Percentiles rank a stretch among this genome's conserved stretches.
Conservation (phyloP, 2,113 vertebrate species). For the Oryzias javanicus region DNA sequence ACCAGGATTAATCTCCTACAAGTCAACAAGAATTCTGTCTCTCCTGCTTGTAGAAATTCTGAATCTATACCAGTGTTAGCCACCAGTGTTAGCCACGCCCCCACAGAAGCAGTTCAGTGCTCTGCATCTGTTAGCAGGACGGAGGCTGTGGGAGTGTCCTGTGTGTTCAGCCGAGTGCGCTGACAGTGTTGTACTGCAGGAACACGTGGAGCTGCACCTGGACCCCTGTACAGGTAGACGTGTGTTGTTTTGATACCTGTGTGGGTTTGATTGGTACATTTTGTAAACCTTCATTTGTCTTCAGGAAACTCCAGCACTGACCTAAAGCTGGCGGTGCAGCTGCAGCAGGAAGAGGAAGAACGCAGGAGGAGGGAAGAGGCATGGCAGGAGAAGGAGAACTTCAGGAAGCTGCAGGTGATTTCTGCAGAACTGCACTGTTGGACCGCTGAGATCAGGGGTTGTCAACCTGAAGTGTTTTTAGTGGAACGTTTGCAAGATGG, state of each 20-base stretch:
- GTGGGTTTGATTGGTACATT: not conserved
- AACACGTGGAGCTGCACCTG: constrained; percentile 89
- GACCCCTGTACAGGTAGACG: constrained; percentile 60
- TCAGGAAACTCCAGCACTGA: constrained; percentile 65
- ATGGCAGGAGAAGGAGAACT: constrained; percentile 80
- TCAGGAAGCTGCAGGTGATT: constrained; percentile 87
- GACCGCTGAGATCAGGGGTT: too few species aligned
- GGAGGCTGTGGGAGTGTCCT: constrained; percentile 78
- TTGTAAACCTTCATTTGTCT: not conserved
- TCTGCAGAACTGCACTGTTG: not conserved
- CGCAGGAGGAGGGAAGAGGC: constrained; percentile 72
- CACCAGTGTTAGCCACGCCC: not conserved
- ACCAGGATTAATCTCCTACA: too few species aligned
- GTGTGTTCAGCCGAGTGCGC: constrained; percentile 82
- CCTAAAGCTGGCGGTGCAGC: constrained; percentile 78
- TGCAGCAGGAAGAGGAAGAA: constrained; percentile 84
- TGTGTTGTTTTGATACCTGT: not conserved
- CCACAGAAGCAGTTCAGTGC: not conserved
- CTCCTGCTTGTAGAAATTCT: not conserved
- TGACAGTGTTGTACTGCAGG: constrained; percentile 79
- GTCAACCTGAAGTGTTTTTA: too few species aligned
- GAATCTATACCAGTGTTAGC: not conserved
- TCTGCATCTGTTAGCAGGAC: constrained; percentile 28
- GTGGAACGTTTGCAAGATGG: too few species aligned
- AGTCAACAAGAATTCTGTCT: too few species aligned